phyloP scores from a whole-genome alignment of 2,113 vertebrate genomes.

The Platycercus adscitus region DNA sequence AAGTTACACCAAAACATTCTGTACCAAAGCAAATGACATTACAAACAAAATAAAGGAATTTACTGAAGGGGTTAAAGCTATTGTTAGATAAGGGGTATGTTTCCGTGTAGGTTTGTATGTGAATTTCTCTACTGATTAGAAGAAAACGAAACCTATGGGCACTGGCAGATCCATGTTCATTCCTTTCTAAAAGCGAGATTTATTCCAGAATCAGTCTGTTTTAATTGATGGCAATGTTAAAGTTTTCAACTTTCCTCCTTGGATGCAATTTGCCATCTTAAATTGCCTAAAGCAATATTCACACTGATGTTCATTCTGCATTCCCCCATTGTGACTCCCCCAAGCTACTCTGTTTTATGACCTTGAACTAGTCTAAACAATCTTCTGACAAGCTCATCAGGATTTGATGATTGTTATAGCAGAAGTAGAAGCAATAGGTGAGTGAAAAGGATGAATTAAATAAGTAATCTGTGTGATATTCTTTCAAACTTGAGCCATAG shows the following conservation, averaged over 20 bases:
- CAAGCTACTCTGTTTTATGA: neutral
- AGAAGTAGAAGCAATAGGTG: neutral
- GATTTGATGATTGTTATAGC: neutral
- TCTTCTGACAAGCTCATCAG: conserved; percentile 43
- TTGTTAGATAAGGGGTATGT: neutral
- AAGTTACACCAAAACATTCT: neutral
- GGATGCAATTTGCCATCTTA: neutral
- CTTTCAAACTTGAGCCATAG: neutral
- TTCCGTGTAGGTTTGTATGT: neutral
- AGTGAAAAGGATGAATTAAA: neutral
- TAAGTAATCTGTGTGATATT: neutral
- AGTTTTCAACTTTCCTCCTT: neutral
- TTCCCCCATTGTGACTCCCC: neutral
- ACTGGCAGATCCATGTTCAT: neutral
- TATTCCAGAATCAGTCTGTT: neutral
- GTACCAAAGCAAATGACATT: neutral
- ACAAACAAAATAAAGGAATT: neutral
- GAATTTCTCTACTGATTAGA: neutral
- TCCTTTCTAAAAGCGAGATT: neutral
- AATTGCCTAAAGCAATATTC: neutral
- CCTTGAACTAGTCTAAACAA: conserved; percentile 33
- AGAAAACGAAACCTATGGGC: neutral
- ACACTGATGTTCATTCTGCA: neutral
- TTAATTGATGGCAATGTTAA: neutral
- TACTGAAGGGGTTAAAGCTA: neutral